Conservation (phyloP, 2,888 invertebrate species). For the Microplitis deprimator region DNA sequence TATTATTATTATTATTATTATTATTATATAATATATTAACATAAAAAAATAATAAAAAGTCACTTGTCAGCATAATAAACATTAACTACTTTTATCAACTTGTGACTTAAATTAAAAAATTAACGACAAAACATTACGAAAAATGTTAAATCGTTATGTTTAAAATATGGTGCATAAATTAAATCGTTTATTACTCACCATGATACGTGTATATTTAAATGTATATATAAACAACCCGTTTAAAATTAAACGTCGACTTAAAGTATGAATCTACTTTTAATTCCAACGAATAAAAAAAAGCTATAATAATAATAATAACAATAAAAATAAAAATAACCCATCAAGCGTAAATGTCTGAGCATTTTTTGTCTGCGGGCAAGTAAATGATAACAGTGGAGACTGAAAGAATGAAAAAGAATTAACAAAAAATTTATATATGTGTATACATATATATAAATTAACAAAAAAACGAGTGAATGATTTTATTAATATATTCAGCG, state of each 20-base stretch:
- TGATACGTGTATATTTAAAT: constrained; percentile 63
- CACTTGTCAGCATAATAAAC: not conserved
- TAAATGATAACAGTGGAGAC: constrained; percentile 40
- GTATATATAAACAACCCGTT: constrained; percentile 55
- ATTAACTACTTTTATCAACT: not conserved
- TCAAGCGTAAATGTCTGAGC: not conserved
- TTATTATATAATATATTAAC: not conserved
- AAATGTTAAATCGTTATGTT: not conserved
- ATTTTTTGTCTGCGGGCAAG: constrained; percentile 3
- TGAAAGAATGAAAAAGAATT: constrained; percentile 4
- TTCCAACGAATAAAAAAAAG: not conserved
- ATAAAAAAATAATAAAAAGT: not conserved
- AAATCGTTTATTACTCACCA: constrained; percentile 52
- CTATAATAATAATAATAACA: constrained; percentile 52
- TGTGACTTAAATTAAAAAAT: not conserved
- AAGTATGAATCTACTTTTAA: not conserved
- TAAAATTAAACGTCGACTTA: not conserved
- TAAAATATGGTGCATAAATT: constrained; percentile 6
- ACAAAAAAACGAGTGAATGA: not conserved
- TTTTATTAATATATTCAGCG: not conserved
- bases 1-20: not conserved
- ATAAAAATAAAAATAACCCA: constrained; percentile 6
- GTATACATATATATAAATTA: not conserved
- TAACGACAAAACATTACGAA: not conserved
- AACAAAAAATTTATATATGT: not conserved